Base-by-base conservation (phyloP, 2,888 invertebrate genomes). In the Macaria notata region DNA sequence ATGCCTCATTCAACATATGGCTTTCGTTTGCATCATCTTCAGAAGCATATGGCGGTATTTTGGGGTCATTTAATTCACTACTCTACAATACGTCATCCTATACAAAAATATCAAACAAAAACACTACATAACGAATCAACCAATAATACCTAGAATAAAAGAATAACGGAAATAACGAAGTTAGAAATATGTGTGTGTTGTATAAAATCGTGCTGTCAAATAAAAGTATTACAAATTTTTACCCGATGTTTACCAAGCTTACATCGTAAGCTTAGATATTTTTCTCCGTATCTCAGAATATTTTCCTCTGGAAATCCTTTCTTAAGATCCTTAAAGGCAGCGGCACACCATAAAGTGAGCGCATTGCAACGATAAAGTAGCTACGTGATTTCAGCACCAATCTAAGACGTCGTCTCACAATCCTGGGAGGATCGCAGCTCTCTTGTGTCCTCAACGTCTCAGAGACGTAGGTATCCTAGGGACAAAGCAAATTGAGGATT, bases 351-450 rank as follows among this genome's bases (percentile, higher is more conserved):
- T 79, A 73, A 73, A 76, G 79, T 73, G 76, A 72, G 70, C 70
- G 66, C 72, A 70, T 76, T 75, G 77, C 70, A 66, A 64, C 82
- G 75, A 88, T 89, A 88, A 89, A 88, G 84, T 77, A 78, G 81
- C 79, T 79, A 87, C 89, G 87, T 88, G 88, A 84, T 88, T 79
- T 81, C 75, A 76, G 80, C 75, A 78, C 73, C 83, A 83, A 88
- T 88, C 88, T 87, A 83, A 82, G 85, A 78, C 81, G 75, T 73
- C 68, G 68, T 70, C 44, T 38, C 38, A 55, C 55, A 50, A 54
- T 58, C 66, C 72, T 4, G 7, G 33, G 7, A 36, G 33, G 66
- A 71, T 62, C 62, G 60, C 62, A 75, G 72, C 72, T 76, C 73
- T 72, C 70, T 61, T 70, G 69, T 72, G 67, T 65, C 63, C 59